Conservation (phyloP, 2,797 vertebrate genomes). For the Lepus oiostolus region DNA sequence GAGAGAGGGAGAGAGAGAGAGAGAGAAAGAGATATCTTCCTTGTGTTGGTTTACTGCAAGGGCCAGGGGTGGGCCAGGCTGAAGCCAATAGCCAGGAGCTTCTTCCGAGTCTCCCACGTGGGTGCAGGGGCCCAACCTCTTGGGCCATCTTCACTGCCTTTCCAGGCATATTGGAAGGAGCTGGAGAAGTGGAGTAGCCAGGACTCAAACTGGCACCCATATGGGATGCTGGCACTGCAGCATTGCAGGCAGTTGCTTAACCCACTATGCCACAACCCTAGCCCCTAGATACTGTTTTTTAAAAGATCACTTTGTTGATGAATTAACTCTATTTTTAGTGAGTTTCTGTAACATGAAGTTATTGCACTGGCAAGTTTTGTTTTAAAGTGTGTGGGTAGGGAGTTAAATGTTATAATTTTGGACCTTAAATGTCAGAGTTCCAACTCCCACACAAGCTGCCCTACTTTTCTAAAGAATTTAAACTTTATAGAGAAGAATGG, state of each 20-base stretch:
- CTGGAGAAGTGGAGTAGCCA: no score
- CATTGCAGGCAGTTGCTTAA: no score
- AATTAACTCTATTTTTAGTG: constrained; percentile 15
- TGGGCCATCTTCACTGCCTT: no score
- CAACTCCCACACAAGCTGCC: neutral
- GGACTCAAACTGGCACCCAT: no score
- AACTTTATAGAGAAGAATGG: neutral
- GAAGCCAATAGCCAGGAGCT: no score
- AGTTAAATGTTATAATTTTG: neutral
- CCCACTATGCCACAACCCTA: no score
- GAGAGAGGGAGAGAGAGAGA: fast-evolving
- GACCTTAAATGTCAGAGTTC: neutral
- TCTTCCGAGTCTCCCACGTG: no score
- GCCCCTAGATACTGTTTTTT: neutral
- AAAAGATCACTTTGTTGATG: neutral
- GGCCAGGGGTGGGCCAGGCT: no score
- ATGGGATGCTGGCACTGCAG: no score
- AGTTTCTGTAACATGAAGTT: neutral
- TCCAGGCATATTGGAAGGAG: no score
- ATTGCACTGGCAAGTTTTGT: neutral
- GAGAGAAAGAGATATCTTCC: fast-evolving
- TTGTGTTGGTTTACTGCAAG: no score
- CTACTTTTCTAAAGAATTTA: neutral
- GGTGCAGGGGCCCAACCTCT: no score
- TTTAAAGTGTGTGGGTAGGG: neutral